phyloP scores from a whole-genome alignment of 2,888 invertebrate species.

The Drosophila stalkeri region DNA sequence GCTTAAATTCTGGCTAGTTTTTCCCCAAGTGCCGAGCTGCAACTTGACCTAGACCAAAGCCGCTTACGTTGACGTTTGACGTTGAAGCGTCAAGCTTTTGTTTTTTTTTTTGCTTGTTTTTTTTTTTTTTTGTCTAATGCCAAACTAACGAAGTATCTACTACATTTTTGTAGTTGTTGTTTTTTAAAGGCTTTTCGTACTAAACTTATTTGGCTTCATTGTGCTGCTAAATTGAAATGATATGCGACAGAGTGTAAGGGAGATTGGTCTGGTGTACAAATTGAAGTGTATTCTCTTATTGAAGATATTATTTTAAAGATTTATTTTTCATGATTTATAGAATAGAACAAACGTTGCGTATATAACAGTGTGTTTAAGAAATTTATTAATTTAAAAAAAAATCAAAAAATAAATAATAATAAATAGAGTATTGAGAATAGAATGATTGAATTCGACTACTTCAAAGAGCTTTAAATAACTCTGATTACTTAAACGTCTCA shows the following conservation, averaged over 20 bases:
- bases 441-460: too few species aligned
- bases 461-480: too few species aligned
- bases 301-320: not conserved
- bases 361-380: too few species aligned
- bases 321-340: too few species aligned
- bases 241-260: not conserved
- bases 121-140: slow-evolving; percentile 22
- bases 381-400: too few species aligned
- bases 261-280: not conserved
- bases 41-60: slow-evolving; percentile 79
- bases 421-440: too few species aligned
- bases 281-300: not conserved
- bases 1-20: slow-evolving; percentile 39
- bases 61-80: slow-evolving; percentile 67
- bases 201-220: slow-evolving; percentile 65
- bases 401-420: too few species aligned
- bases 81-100: slow-evolving; percentile 44
- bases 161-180: slow-evolving; percentile 24
- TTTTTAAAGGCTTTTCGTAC: slow-evolving; percentile 34
- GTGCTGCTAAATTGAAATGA: slow-evolving; percentile 7
- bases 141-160: slow-evolving; percentile 56
- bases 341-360: too few species aligned
- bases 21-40: slow-evolving; percentile 34
- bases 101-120: slow-evolving; percentile 9
- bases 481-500: too few species aligned